phyloP scores from a whole-genome alignment of 2,888 invertebrate species.

The Marronus borbonicus region DNA sequence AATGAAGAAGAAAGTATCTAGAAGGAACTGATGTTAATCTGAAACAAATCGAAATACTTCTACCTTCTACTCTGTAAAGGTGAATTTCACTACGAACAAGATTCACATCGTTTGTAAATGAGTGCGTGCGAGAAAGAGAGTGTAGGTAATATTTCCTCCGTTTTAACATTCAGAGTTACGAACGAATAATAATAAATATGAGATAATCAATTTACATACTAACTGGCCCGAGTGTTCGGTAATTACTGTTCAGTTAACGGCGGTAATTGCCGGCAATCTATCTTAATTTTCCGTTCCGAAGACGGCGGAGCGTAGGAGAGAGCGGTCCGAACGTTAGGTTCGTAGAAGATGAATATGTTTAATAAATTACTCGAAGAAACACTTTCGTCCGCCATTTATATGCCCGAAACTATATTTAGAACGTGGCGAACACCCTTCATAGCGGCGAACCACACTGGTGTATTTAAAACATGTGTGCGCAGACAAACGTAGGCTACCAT shows the following conservation, averaged over 20 bases:
- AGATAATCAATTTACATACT: conserved; percentile 53
- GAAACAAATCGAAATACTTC: too few species aligned
- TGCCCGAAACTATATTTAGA: conserved; percentile 21
- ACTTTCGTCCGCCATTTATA: conserved; percentile 38
- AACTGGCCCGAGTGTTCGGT: conserved; percentile 51
- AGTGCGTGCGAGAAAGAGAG: not conserved
- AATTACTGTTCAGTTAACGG: conserved; percentile 50
- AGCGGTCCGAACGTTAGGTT: conserved; percentile 2
- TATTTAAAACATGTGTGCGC: too few species aligned
- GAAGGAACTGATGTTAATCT: too few species aligned
- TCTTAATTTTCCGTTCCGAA: conserved; percentile 51
- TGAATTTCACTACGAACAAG: too few species aligned
- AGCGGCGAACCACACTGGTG: not conserved
- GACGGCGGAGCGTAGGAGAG: conserved; percentile 23
- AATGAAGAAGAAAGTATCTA: too few species aligned
- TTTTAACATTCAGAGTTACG: not conserved
- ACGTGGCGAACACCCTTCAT: not conserved
- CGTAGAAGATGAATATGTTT: conserved; percentile 48
- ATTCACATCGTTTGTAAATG: too few species aligned
- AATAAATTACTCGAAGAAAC: conserved; percentile 47
- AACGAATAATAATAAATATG: conserved; percentile 39
- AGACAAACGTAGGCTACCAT: too few species aligned
- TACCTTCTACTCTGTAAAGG: too few species aligned
- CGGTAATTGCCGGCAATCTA: conserved; percentile 51
- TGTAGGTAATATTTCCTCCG: not conserved